Conservation (phyloP, 2,888 invertebrate species). For the Dasysyrphus albostriatus region DNA sequence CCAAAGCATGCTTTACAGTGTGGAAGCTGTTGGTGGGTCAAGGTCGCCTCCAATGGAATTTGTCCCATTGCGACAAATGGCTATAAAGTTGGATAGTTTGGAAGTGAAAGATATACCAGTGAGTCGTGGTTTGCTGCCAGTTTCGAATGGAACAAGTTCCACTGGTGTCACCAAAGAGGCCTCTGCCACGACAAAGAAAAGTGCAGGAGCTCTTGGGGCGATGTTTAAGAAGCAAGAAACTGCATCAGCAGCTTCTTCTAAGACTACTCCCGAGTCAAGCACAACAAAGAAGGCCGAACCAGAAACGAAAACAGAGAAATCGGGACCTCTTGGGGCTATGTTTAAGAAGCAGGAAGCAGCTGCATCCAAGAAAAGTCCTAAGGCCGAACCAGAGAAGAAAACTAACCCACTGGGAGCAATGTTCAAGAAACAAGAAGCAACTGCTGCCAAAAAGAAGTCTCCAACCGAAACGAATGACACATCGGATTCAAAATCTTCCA, state of each 20-base stretch:
- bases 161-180: constrained; percentile 31
- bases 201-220: constrained; percentile 30
- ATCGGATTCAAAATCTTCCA: constrained; percentile 65
- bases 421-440: constrained; percentile 60
- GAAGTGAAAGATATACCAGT: constrained; percentile 30
- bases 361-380: constrained; percentile 47
- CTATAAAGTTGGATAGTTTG: constrained; percentile 77
- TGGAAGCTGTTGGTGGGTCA: constrained; percentile 80
- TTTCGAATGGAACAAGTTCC: constrained; percentile 39
- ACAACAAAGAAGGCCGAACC: constrained; percentile 44
- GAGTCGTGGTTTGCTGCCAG: background rate
- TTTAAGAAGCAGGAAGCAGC: constrained; percentile 38
- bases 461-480: constrained; percentile 43
- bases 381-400: constrained; percentile 29
- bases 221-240: constrained; percentile 60
- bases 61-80: constrained; percentile 79
- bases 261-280: constrained; percentile 45
- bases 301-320: constrained; percentile 14
- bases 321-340: constrained; percentile 21
- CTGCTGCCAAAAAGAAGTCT: constrained; percentile 46
- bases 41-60: constrained; percentile 79
- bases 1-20: constrained; percentile 80
- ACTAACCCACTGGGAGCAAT: constrained; percentile 37
- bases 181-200: constrained; percentile 39
- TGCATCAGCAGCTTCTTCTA: constrained; percentile 45